Evolutionary conservation across 2,113 vertebrate species (phyloP), one percentile per base, ranked within the genome.

Genomic region (Cryptotis parvus): DNA sequence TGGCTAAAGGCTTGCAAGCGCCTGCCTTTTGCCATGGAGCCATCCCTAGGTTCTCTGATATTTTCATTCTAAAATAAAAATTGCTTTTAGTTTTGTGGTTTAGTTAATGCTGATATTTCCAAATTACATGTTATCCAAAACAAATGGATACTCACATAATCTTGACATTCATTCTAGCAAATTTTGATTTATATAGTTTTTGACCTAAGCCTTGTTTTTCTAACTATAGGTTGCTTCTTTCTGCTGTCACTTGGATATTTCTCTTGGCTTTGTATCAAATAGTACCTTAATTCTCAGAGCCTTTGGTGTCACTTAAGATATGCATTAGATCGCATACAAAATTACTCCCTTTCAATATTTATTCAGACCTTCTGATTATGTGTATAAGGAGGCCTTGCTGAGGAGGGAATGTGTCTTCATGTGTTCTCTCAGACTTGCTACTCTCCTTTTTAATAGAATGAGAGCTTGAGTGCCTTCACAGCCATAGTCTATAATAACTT

Each of bases 61-160:
- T 49, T 58, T 83, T 87, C 65, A 33, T 35, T 72, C 24, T 88
- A 41, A 18, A 43, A 89, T 15, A 74, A 77, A 90, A 35, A 41
- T 24, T 43, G 15, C 29, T 66, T 27, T 87, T n/a, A 70, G 9
- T 70, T 86, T 75, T 22, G 33, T 58, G 35, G n/a, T 72, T 9
- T 24, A 94, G 16, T 92, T 92, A 55, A 78, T 86, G 55, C 52
- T 78, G 41, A 68, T 79, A 14, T 78, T 90, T 81, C 85, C 29
- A 69, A 49, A 81, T 52, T 75, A 35, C 35, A 70, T 76, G 18
- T 81, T 85, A 88, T 31, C 14, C 8, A 43, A 69, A 68, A 66
- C 35, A 55, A 24, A 43, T 4, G 7, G 31, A 66, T 69, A 39
- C 16, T 79, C 31, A 35, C 7, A n/a, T 58, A 39, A 82, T 89